These are phyloP conservation scores for Anolis apletophallus DNA, from an alignment of 2,797 vertebrate genomes.

Conservation along the genomic window DNA sequence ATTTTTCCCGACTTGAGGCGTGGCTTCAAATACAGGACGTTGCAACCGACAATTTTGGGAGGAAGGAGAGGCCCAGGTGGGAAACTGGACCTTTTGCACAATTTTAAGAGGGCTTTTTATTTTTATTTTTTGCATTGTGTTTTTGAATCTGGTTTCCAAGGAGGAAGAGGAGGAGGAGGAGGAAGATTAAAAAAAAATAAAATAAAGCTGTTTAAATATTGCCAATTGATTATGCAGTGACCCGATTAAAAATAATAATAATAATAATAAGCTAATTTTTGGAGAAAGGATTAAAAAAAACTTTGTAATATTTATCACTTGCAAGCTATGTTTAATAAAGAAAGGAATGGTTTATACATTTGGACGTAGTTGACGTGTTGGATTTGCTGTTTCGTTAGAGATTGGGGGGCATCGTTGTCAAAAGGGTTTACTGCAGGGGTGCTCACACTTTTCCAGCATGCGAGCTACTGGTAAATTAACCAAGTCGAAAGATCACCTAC, in stretches of 20 bases:
- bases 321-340: conserved; percentile 99
- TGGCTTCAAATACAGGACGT: no score
- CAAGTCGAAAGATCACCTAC: no score
- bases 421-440: no score
- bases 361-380: conserved; percentile 61
- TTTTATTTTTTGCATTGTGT: conserved; percentile 90
- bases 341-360: conserved; percentile 93
- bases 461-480: no score
- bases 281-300: conserved; percentile 90
- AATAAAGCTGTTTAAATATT: conserved; percentile 91
- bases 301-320: conserved; percentile 99
- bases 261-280: conserved; percentile 94
- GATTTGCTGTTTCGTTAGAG: background rate
- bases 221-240: conserved; percentile 92
- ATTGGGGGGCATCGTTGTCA: background rate
- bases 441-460: no score
- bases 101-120: conserved; percentile 78
- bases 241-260: conserved; percentile 74
- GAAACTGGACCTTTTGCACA: conserved; percentile 93
- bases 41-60: background rate
- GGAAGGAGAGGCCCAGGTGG: conserved; percentile 39
- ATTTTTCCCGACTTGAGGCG: no score
- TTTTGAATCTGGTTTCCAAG: conserved; percentile 77
- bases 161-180: conserved; percentile 71
- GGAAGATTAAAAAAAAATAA: conserved; percentile 75